These are phyloP conservation scores for Rhinichthys klamathensis DNA, from an alignment of 2,113 vertebrate species.

Conservation along the genomic window DNA sequence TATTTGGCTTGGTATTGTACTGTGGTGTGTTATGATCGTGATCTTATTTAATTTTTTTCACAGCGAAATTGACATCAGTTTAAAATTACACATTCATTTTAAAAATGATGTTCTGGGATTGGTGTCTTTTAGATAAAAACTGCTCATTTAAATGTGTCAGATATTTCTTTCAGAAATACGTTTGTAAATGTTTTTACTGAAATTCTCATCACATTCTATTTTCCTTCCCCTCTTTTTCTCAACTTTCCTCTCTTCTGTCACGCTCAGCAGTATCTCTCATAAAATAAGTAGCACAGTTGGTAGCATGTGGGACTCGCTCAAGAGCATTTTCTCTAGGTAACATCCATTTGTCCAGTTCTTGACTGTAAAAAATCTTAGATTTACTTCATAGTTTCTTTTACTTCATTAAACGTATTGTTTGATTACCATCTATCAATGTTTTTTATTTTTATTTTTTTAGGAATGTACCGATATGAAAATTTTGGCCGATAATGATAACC, in stretches of 20 bases:
- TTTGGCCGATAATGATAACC: too few species aligned
- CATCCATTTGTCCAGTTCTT: constrained; percentile 73
- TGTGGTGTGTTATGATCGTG: neutral
- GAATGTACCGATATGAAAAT: too few species aligned
- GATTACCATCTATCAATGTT: too few species aligned
- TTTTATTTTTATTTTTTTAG: neutral
- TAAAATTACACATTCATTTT: neutral
- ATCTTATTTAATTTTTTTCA: neutral
- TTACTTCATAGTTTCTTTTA: neutral
- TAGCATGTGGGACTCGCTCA: constrained; percentile 95
- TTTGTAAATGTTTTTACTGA: constrained; percentile 26
- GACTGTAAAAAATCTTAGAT: neutral
- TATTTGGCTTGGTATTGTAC: neutral
- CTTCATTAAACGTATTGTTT: neutral
- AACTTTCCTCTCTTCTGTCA: constrained; percentile 67
- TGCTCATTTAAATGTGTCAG: neutral
- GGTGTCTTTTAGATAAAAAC: neutral
- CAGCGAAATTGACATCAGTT: neutral
- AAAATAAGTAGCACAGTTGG: constrained; percentile 93
- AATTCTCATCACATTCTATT: constrained; percentile 33
- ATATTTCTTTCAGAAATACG: neutral
- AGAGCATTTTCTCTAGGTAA: constrained; percentile 96
- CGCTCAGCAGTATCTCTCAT: constrained; percentile 89
- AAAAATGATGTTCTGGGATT: neutral
- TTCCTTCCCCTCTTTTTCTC: constrained; percentile 12